Evolutionary conservation across 2,113 vertebrate species (phyloP).

Genomic region (Syrmaticus mikado): DNA sequence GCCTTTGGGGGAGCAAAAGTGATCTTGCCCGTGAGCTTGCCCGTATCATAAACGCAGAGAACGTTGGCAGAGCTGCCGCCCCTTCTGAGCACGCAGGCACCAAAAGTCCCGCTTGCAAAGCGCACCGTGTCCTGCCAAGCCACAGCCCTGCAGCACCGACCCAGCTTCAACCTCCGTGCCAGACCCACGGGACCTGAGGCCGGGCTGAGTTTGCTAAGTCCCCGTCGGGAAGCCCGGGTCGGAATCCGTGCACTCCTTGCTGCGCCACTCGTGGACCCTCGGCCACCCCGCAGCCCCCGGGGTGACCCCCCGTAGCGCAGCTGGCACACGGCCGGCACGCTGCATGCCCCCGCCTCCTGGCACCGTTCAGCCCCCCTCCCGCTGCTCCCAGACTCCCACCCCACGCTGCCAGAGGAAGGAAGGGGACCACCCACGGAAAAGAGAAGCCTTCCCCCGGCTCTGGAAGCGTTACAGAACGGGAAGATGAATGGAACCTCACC

Average conservation of each 20-base stretch:
- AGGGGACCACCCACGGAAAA: slow-evolving; percentile 35
- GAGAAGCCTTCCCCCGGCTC: neutral
- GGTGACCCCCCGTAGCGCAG: neutral
- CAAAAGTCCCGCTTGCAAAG: too few species aligned
- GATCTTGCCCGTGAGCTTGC: neutral
- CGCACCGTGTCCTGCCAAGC: too few species aligned
- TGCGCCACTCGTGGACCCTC: neutral
- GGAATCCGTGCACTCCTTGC: accelerated
- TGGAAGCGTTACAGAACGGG: neutral
- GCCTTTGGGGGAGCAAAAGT: neutral
- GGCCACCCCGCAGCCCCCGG: neutral
- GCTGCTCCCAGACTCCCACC: neutral
- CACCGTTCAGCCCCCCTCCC: neutral
- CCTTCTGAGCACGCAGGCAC: too few species aligned
- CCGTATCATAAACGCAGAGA: accelerated
- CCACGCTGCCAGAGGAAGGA: neutral
- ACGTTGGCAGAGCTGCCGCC: neutral
- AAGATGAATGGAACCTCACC: neutral
- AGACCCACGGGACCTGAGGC: neutral
- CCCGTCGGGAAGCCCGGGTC: neutral
- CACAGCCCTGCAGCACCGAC: neutral
- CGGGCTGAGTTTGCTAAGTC: neutral
- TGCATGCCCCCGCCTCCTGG: neutral
- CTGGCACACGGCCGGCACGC: neutral
- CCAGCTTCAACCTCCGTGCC: neutral